Evolutionary conservation across 2,797 vertebrate species (phyloP).

Genomic region (Leontocebus nigricollis): DNA sequence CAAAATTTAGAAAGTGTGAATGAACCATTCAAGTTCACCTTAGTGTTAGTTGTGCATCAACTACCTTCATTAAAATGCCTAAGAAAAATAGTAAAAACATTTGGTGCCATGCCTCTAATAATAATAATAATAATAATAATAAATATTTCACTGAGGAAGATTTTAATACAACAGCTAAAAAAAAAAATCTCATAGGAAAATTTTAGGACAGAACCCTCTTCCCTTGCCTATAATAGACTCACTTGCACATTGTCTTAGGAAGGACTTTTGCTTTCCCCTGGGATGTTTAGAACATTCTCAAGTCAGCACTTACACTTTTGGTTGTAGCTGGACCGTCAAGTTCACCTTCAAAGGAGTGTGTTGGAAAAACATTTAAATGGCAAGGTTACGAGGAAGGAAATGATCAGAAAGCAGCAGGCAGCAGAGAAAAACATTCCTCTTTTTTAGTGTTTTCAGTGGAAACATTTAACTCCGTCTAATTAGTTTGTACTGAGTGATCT

Average conservation of each 20-base stretch:
- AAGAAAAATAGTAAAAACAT: slow-evolving; percentile 19
- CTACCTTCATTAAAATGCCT: slow-evolving; percentile 18
- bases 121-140: neutral
- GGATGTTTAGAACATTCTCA: slow-evolving; percentile 53
- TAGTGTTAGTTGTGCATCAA: slow-evolving; percentile 15
- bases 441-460: slow-evolving; percentile 64
- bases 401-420: slow-evolving; percentile 31
- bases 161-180: slow-evolving; percentile 1
- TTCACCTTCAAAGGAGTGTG: slow-evolving; percentile 79
- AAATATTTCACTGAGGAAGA: neutral
- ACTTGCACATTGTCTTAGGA: neutral
- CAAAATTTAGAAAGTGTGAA: slow-evolving; percentile 19
- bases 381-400: slow-evolving; percentile 77
- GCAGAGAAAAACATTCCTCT: slow-evolving; percentile 34
- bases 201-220: slow-evolving; percentile 19
- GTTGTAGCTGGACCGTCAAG: slow-evolving; percentile 64
- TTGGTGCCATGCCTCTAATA: neutral
- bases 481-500: slow-evolving; percentile 64
- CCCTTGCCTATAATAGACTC: neutral
- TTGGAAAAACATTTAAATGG: slow-evolving; percentile 61
- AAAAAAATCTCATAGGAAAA: neutral
- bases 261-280: neutral
- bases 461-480: slow-evolving; percentile 61
- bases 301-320: slow-evolving; percentile 73
- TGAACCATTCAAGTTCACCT: neutral